Percentiles rank a stretch among this genome's conserved stretches.
phyloP scores from a whole-genome alignment of 2,888 invertebrate genomes.

The Hirtodrosophila alboralis region DNA sequence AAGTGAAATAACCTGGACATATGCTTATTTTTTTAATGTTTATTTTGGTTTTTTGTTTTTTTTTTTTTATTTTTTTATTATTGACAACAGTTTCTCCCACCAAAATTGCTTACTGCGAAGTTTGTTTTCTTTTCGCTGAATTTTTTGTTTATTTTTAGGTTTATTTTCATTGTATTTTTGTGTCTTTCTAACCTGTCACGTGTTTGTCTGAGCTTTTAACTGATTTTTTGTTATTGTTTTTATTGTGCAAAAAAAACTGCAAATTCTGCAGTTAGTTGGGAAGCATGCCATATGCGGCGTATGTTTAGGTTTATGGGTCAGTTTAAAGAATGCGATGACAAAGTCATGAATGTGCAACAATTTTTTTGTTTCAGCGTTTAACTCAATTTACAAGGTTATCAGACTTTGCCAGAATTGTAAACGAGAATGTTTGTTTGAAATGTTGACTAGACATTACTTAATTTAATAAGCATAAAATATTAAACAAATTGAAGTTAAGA shows the following conservation, averaged over 20 bases:
- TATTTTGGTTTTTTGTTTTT: not conserved
- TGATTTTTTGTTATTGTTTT: constrained; percentile 11
- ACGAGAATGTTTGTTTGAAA: too few species aligned
- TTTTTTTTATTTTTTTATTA: constrained; percentile 1
- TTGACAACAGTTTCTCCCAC: constrained; percentile 39
- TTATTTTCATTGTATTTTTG: too few species aligned
- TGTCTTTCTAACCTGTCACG: constrained; percentile 35
- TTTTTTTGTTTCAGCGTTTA: not conserved
- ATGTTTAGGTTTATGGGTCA: constrained; percentile 54
- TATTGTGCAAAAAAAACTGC: constrained; percentile 34
- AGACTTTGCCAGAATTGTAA: too few species aligned
- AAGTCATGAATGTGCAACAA: constrained; percentile 25
- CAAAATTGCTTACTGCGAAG: constrained; percentile 14
- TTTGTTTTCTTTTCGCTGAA: constrained; percentile 7
- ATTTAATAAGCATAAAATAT: too few species aligned
- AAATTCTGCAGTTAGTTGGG: constrained; percentile 30
- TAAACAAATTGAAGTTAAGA: too few species aligned
- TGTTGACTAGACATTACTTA: too few species aligned
- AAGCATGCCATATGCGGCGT: constrained; percentile 53
- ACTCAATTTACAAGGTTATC: constrained; percentile 41
- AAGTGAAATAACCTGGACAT: constrained; percentile 7
- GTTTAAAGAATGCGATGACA: constrained; percentile 23
- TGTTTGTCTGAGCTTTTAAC: constrained; percentile 30
- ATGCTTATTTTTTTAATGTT: not conserved
- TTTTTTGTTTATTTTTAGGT: too few species aligned